Evolutionary conservation across 2,888 invertebrate genomes (phyloP), one percentile per base, ranked within the genome.

Genomic region (Phlogophora meticulosa): DNA sequence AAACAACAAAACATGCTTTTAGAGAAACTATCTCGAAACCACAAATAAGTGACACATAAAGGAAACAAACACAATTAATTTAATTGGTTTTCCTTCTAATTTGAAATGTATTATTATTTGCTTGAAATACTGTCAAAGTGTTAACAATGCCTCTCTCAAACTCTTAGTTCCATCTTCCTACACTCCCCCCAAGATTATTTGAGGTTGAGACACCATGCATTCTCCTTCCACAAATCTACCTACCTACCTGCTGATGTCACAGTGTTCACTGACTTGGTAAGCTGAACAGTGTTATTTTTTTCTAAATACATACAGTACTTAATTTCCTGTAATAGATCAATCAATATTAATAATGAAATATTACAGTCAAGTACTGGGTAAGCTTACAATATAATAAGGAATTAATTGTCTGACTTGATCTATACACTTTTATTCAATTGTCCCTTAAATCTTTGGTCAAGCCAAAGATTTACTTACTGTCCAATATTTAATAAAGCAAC

Each of bases 21-120:
- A 28, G 7, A 49, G 42, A 36, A 68, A 72, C 49, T 61, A 15
- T 17, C 11, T 71, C 15, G 22, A 62, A 68, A 71, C 67, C 72
- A 49, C 63, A 68, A 34, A 53, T n/a, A 24, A 9, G 49, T 62
- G 36, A 49, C 34, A 36, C 40, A 48, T 48, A 4, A 36, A 17
- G 10, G 10, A n/a, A 61, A 38, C 28, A 48, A 45, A 42, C 11
- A 42, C 7, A 13, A 10, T 38, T 71, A 62, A 49, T 49, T 43
- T 49, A 13, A 32, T n/a, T 62, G 13, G 10, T 65, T 72, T 53
- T 72, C 65, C 72, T 3, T 55, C 7, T 52, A 17, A 9, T 36
- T 11, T 20, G 20, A 17, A 24, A 13, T n/a, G 17, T 4, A 4
- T 7, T 4, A 7, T 17, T 68, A n/a, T 62, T 61, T 68, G 20